Evolutionary conservation across 1,140 invertebrate genomes (phyloP).

Genomic region (Papilio polyxenes): DNA sequence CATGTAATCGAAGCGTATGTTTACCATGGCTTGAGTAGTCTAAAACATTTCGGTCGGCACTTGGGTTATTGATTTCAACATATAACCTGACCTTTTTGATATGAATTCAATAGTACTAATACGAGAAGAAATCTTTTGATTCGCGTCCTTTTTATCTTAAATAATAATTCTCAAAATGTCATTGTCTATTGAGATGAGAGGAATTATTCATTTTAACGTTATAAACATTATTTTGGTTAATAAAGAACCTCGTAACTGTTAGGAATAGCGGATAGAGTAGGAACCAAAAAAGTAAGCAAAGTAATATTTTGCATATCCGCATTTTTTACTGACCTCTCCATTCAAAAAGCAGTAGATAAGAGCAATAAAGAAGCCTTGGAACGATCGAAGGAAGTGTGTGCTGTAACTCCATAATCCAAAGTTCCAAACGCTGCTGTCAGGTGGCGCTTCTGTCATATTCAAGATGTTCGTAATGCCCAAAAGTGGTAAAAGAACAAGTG

Average conservation of each 20-base stretch:
- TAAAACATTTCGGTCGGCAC: constrained; percentile 13
- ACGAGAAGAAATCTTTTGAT: background rate
- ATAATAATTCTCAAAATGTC: no score
- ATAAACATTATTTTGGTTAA: no score
- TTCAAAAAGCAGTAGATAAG: constrained; percentile 94
- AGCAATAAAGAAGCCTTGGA: constrained; percentile 93
- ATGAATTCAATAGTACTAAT: background rate
- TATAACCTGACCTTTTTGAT: background rate
- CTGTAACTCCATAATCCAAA: constrained; percentile 91
- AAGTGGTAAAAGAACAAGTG: constrained; percentile 89
- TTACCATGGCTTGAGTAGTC: constrained; percentile 1
- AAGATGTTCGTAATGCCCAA: constrained; percentile 90
- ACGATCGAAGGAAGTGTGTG: constrained; percentile 90
- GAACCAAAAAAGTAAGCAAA: no score
- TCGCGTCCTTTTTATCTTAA: background rate
- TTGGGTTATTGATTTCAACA: background rate
- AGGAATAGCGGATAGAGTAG: no score
- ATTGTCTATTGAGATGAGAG: no score
- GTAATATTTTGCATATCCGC: background rate
- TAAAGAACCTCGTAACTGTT: no score
- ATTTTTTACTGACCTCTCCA: constrained; percentile 85
- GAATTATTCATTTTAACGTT: no score
- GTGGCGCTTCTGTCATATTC: constrained; percentile 85
- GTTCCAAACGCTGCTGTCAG: constrained; percentile 83
- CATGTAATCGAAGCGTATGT: constrained; percentile 14